Evolutionary conservation across 2,113 vertebrate genomes (phyloP).

Genomic region (Anoplopoma fimbria): DNA sequence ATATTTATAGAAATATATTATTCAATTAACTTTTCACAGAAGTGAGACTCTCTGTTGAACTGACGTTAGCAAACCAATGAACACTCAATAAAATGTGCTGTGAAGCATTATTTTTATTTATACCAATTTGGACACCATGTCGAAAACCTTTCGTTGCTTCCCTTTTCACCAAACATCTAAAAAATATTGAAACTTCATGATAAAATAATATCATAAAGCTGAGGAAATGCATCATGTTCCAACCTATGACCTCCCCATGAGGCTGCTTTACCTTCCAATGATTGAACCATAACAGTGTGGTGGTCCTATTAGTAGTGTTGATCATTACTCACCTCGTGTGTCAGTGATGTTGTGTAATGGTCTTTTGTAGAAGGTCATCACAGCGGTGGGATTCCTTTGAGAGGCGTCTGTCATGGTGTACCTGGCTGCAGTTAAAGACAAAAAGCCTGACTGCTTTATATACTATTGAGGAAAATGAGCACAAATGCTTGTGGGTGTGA

Average conservation of each 20-base stretch:
- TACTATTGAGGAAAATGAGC: not conserved
- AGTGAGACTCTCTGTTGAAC: not conserved
- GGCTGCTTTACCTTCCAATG: not conserved
- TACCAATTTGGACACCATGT: not conserved
- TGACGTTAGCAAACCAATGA: no score
- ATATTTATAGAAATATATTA: constrained; percentile 9
- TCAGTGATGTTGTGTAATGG: constrained; percentile 37
- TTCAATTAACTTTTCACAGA: not conserved
- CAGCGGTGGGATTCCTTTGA: constrained; percentile 51
- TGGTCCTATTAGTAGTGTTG: constrained; percentile 43
- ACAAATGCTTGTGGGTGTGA: not conserved
- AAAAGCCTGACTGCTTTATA: not conserved
- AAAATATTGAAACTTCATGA: not conserved
- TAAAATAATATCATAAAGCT: not conserved
- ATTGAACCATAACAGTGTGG: constrained; percentile 11
- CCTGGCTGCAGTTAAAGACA: constrained; percentile 2
- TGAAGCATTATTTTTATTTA: not conserved
- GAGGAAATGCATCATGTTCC: not conserved
- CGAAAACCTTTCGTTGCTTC: not conserved
- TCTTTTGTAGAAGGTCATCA: constrained; percentile 62
- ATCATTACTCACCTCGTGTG: constrained; percentile 58
- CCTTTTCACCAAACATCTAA: not conserved
- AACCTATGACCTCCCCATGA: not conserved
- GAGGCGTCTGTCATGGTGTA: constrained; percentile 22
- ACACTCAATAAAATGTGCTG: not conserved